Percentiles rank a stretch among this genome's conserved stretches.
These are phyloP conservation scores for Arrhamphus sclerolepis DNA, from an alignment of 2,797 vertebrate species.

Conservation along the genomic window DNA sequence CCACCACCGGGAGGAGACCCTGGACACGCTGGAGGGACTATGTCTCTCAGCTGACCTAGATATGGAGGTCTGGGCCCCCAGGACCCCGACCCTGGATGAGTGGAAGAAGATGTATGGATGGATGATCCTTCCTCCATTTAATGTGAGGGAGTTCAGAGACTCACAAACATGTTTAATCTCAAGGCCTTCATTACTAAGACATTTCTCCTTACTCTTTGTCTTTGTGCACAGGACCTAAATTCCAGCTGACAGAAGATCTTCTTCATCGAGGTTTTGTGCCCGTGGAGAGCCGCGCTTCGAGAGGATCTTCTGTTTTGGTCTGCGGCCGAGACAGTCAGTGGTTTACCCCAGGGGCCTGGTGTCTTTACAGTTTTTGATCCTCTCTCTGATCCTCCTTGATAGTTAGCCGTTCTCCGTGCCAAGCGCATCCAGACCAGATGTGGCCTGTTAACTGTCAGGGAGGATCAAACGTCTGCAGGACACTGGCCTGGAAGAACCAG, in stretches of 20 bases:
- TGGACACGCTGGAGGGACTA: no score
- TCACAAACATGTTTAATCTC: no score
- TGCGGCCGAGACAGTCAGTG: slow-evolving; percentile 36
- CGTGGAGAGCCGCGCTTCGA: slow-evolving; percentile 24
- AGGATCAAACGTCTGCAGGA: slow-evolving; percentile 40
- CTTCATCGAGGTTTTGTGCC: slow-evolving; percentile 17
- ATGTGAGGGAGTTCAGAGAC: no score
- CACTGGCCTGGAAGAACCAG: slow-evolving; percentile 4
- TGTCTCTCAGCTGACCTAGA: no score
- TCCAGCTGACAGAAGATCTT: slow-evolving; percentile 42
- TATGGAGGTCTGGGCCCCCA: no score
- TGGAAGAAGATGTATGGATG: no score
- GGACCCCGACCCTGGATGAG: no score
- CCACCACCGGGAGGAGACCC: no score
- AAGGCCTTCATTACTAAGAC: no score
- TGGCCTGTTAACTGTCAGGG: slow-evolving; percentile 34
- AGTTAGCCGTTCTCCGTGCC: slow-evolving; percentile 20
- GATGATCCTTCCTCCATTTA: no score
- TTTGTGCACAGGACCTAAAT: slow-evolving; percentile 11
- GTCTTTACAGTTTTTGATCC: slow-evolving; percentile 49
- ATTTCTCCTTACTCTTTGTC: neutral
- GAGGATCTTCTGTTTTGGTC: slow-evolving; percentile 40
- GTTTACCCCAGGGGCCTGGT: slow-evolving; percentile 16
- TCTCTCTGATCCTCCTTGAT: slow-evolving; percentile 44
- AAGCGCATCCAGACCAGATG: slow-evolving; percentile 29